A percentile compares a stretch with the other conserved stretches of the same genome.
These are phyloP conservation scores for Philonicus albiceps DNA, from an alignment of 2,888 invertebrate species.

Conservation along the genomic window DNA sequence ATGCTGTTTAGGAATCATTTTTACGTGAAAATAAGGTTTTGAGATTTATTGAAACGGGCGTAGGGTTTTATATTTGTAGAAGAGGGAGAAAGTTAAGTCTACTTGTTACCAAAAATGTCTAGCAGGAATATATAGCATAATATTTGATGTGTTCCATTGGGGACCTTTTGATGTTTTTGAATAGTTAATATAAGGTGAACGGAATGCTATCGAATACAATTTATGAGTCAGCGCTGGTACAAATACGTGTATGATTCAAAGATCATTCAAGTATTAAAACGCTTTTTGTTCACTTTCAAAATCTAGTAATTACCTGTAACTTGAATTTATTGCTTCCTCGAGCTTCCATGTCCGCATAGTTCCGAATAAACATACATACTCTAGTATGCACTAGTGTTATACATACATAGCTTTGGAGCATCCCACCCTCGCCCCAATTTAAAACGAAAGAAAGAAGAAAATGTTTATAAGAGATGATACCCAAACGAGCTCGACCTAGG, in stretches of 20 bases:
- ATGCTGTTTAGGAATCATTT: conserved; percentile 9
- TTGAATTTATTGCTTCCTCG: conserved; percentile 1
- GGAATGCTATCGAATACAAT: not conserved
- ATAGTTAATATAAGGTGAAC: not conserved
- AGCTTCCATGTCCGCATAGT: not conserved
- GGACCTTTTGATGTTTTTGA: not conserved
- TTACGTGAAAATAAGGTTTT: not conserved
- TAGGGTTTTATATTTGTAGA: not conserved
- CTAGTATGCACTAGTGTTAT: not conserved
- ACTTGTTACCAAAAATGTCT: not conserved
- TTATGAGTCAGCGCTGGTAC: not conserved
- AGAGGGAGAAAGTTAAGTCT: not conserved
- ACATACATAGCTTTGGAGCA: not conserved
- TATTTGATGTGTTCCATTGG: not conserved
- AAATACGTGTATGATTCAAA: not conserved
- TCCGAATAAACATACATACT: conserved; percentile 2
- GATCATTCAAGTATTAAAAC: not conserved
- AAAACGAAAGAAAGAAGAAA: not conserved
- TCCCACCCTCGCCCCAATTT: not conserved
- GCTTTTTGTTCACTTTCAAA: conserved; percentile 1
- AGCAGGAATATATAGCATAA: not conserved
- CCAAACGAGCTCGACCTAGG: conserved; percentile 17
- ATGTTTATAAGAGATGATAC: conserved; percentile 13
- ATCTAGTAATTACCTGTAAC: conserved; percentile 35
- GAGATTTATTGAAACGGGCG: not conserved